Conservation (phyloP, 1,140 invertebrate species). For the Helicoverpa armigera region DNA sequence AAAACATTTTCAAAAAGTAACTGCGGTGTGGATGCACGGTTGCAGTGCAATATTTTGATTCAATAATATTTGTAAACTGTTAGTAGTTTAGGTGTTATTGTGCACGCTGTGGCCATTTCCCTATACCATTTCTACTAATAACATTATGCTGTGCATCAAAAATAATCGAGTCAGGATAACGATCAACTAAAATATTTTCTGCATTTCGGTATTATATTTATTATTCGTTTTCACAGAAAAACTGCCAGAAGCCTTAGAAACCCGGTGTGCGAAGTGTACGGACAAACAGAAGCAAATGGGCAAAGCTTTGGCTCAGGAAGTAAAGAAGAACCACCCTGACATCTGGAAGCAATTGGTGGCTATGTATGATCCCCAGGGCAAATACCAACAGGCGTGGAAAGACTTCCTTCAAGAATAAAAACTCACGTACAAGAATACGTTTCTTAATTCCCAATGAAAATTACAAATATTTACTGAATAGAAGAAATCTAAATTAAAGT, state of each 20-base stretch:
- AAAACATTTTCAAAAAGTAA: too few species aligned
- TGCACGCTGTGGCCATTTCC: too few species aligned
- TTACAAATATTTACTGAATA: not conserved
- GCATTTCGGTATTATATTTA: not conserved
- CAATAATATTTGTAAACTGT: too few species aligned
- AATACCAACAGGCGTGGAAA: constrained; percentile 76
- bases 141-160: too few species aligned
- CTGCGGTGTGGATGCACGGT: too few species aligned
- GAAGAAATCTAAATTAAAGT: not conserved
- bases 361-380: constrained; percentile 82
- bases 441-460: constrained; percentile 49
- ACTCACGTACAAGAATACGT: not conserved
- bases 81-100: too few species aligned
- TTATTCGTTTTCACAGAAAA: constrained; percentile 86
- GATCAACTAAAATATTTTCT: not conserved
- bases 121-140: too few species aligned
- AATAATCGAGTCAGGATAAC: too few species aligned
- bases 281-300: constrained; percentile 76
- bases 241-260: constrained; percentile 87
- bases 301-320: constrained; percentile 81
- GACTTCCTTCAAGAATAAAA: constrained; percentile 68
- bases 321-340: constrained; percentile 78
- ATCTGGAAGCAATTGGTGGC: constrained; percentile 78
- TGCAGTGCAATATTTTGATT: too few species aligned
- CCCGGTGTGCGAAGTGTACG: constrained; percentile 87